Conservation (phyloP, 2,113 vertebrate genomes). For the Hydrochoerus hydrochaeris region DNA sequence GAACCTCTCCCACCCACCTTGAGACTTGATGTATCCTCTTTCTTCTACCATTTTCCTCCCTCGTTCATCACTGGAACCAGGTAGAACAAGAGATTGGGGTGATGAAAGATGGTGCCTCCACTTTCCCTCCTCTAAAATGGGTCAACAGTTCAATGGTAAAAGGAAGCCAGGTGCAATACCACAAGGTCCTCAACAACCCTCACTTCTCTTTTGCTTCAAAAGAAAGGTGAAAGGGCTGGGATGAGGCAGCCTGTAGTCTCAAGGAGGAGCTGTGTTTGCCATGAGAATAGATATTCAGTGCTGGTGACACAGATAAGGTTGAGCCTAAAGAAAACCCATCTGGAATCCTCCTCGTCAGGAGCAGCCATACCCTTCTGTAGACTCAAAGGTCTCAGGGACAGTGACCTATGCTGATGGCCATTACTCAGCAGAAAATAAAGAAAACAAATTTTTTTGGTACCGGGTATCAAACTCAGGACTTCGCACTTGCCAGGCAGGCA, state of each 20-base stretch:
- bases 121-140: not conserved
- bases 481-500: too few species aligned
- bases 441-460: too few species aligned
- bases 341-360: not conserved
- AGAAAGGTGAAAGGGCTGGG: not conserved
- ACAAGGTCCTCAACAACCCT: not conserved
- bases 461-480: too few species aligned
- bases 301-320: not conserved
- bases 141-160: not conserved
- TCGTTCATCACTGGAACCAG: not conserved
- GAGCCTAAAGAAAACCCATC: not conserved
- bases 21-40: not conserved
- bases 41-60: not conserved
- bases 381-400: not conserved
- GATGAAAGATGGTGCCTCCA: not conserved
- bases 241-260: not conserved
- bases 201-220: not conserved
- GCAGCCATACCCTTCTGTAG: fast-evolving
- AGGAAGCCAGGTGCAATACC: not conserved
- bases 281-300: too few species aligned
- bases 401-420: too few species aligned
- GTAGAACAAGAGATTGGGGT: too few species aligned
- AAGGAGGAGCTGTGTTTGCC: not conserved
- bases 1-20: not conserved
- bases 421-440: not conserved